phyloP scores from a whole-genome alignment of 1,140 invertebrate genomes.

The Listronotus bonariensis region DNA sequence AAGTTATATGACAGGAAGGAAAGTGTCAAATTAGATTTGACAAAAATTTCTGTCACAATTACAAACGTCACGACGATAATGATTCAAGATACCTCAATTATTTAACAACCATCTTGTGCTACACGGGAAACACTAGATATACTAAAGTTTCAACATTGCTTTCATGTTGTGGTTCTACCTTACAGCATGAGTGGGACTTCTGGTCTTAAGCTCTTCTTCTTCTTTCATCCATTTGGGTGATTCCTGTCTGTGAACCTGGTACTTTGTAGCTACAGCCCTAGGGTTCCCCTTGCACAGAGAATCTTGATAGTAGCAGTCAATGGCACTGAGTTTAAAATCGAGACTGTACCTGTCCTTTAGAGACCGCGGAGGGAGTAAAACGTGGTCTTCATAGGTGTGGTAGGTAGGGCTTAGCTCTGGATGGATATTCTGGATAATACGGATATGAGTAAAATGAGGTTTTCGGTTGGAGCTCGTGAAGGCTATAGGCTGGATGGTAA shows the following conservation, averaged over 20 bases:
- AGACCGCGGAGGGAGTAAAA: slow-evolving; percentile 11
- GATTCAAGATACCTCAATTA: too few species aligned
- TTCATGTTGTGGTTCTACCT: slow-evolving; percentile 28
- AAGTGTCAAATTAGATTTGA: too few species aligned
- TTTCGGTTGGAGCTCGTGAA: slow-evolving; percentile 50
- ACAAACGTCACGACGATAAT: too few species aligned
- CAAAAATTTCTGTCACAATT: too few species aligned
- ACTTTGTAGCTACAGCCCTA: slow-evolving; percentile 65
- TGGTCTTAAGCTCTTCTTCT: slow-evolving; percentile 54
- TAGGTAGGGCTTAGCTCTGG: slow-evolving; percentile 27
- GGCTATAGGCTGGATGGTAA: slow-evolving; percentile 41
- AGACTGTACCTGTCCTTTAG: slow-evolving; percentile 56
- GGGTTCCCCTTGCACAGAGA: slow-evolving; percentile 63
- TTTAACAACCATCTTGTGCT: too few species aligned
- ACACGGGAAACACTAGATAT: not conserved
- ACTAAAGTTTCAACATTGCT: not conserved
- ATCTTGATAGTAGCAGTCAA: slow-evolving; percentile 61
- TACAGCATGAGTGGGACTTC: slow-evolving; percentile 36
- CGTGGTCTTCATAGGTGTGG: slow-evolving; percentile 38
- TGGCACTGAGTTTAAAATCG: slow-evolving; percentile 60
- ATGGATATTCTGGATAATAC: slow-evolving; percentile 32
- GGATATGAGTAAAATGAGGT: slow-evolving; percentile 45
- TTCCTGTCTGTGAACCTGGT: slow-evolving; percentile 66
- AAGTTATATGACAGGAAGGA: too few species aligned
- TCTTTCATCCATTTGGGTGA: slow-evolving; percentile 68